Conservation (phyloP, 92 coral and sea anemone species). For the Zoanthus gigantus region DNA sequence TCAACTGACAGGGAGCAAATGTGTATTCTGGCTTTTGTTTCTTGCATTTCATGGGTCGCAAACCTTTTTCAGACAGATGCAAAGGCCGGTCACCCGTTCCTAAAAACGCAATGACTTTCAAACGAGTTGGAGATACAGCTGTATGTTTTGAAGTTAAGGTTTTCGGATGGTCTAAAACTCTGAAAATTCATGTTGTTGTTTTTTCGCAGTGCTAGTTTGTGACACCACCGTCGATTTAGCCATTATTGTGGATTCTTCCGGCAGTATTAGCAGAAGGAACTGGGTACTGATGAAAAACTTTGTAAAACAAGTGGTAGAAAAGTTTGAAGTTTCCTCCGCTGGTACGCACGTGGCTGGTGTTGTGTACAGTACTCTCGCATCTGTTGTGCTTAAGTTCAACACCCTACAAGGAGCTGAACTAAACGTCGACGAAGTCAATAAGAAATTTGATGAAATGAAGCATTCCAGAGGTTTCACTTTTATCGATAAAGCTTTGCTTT, state of each 20-base stretch:
- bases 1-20: too few species aligned
- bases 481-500: constrained; percentile 9
- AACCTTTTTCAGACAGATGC: too few species aligned
- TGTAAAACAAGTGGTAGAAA: background rate
- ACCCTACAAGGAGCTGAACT: constrained; percentile 12
- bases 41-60: too few species aligned
- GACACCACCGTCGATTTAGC: constrained; percentile 1
- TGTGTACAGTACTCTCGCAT: background rate
- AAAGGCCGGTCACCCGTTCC: too few species aligned
- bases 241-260: constrained; percentile 18
- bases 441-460: background rate
- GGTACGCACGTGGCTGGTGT: constrained; percentile 33
- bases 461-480: background rate
- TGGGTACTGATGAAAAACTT: background rate
- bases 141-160: too few species aligned
- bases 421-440: background rate
- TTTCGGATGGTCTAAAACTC: too few species aligned
- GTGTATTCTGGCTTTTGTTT: too few species aligned
- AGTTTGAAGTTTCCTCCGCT: constrained; percentile 15
- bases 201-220: background rate
- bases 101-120: too few species aligned
- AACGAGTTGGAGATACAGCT: too few species aligned
- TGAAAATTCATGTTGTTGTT: too few species aligned
- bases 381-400: constrained; percentile 4
- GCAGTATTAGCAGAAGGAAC: constrained; percentile 7